phyloP scores from a whole-genome alignment of 2,113 vertebrate genomes.

The Rhea pennata region DNA sequence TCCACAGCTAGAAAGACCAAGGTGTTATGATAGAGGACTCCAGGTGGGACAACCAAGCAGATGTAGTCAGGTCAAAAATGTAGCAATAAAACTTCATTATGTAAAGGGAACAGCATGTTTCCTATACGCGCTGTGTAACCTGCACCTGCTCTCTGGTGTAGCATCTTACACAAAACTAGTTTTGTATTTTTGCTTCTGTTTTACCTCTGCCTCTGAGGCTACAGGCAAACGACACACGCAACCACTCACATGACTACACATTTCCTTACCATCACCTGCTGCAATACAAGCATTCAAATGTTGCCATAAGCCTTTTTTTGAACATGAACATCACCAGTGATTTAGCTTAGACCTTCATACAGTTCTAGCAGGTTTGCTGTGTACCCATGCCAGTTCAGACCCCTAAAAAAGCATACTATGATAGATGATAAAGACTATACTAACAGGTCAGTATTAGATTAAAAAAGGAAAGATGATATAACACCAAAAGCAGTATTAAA shows the following conservation, averaged over 20 bases:
- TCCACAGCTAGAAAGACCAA: neutral
- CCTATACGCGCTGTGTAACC: rapidly evolving
- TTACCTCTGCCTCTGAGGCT: neutral
- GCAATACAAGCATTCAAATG: neutral
- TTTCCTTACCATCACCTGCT: neutral
- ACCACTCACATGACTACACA: rapidly evolving
- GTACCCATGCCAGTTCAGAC: neutral
- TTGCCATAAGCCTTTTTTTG: neutral
- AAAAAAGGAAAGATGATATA: neutral
- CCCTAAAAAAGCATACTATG: neutral
- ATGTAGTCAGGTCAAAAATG: rapidly evolving
- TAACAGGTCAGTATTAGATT: neutral
- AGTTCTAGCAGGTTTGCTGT: neutral
- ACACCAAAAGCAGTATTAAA: neutral
- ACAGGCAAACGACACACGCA: neutral
- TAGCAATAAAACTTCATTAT: neutral
- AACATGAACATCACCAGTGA: neutral
- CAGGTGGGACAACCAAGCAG: neutral
- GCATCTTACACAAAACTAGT: neutral
- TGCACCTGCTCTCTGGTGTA: neutral
- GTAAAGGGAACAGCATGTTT: neutral
- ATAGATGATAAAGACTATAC: neutral
- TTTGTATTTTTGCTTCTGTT: neutral
- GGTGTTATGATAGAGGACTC: neutral
- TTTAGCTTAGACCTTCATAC: neutral